Evolutionary conservation across 2,113 vertebrate species (phyloP).

Genomic region (Indri indri): DNA sequence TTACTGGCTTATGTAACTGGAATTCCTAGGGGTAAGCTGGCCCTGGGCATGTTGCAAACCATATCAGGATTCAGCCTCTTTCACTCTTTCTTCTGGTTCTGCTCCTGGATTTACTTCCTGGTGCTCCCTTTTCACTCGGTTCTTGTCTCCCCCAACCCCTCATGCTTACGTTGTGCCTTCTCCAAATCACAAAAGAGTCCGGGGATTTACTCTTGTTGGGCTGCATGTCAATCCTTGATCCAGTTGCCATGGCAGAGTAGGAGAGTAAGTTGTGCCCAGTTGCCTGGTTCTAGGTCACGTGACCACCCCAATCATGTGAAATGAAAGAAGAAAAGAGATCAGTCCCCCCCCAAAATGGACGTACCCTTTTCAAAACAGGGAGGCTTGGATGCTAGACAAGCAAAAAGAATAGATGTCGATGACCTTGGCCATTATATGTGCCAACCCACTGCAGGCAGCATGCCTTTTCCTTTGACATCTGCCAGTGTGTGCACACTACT

Average conservation of each 20-base stretch:
- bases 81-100: not conserved
- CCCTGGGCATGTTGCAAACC: not conserved
- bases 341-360: not conserved
- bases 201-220: not conserved
- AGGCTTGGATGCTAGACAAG: not conserved
- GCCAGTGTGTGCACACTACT: not conserved
- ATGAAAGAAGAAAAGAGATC: not conserved
- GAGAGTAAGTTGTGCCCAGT: not conserved
- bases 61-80: not conserved
- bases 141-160: not conserved
- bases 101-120: not conserved
- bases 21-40: not conserved
- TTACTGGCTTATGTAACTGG: not conserved
- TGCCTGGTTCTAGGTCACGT: not conserved
- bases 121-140: not conserved
- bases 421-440: not conserved
- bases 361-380: not conserved
- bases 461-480: not conserved
- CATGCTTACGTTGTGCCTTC: not conserved
- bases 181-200: not conserved
- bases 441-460: not conserved
- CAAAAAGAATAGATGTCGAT: not conserved
- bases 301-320: not conserved
- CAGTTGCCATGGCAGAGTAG: too few relatives aligned
- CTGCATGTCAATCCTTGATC: not conserved